Evolutionary conservation across 2,888 invertebrate species (phyloP).

Genomic region (Acronicta psi): DNA sequence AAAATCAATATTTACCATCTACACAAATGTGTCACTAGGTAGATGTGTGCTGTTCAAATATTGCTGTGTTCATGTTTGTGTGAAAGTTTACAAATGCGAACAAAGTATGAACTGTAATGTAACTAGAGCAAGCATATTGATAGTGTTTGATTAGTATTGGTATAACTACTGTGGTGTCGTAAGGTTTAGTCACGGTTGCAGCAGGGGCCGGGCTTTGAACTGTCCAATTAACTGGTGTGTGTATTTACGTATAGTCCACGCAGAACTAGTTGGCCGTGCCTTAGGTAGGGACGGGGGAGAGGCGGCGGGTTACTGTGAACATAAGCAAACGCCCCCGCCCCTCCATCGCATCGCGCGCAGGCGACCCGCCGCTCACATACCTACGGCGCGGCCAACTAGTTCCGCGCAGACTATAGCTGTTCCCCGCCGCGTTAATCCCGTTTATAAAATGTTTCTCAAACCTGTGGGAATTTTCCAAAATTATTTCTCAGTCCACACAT

Average conservation of each 20-base stretch:
- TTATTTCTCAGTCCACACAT: too few relatives aligned
- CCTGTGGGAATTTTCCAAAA: too few relatives aligned
- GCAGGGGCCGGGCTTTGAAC: background rate
- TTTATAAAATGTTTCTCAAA: too few relatives aligned
- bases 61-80: background rate
- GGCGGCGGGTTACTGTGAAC: too few relatives aligned
- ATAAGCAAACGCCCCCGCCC: too few relatives aligned
- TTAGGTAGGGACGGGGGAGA: too few relatives aligned
- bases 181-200: background rate
- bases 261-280: too few relatives aligned
- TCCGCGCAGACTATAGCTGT: too few relatives aligned
- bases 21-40: constrained; percentile 8
- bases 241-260: background rate
- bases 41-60: constrained; percentile 11
- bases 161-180: constrained; percentile 1
- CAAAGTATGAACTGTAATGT: background rate
- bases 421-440: too few relatives aligned
- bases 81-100: constrained; percentile 2
- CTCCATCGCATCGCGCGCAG: too few relatives aligned
- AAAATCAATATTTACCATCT: background rate
- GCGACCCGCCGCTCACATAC: too few relatives aligned
- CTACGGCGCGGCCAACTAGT: too few relatives aligned
- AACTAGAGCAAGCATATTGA: constrained; percentile 3
- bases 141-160: background rate
- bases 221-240: background rate